Evolutionary conservation across 2,888 invertebrate species (phyloP), one percentile per base, ranked within the genome.

Genomic region (Allolobophora icterica): DNA sequence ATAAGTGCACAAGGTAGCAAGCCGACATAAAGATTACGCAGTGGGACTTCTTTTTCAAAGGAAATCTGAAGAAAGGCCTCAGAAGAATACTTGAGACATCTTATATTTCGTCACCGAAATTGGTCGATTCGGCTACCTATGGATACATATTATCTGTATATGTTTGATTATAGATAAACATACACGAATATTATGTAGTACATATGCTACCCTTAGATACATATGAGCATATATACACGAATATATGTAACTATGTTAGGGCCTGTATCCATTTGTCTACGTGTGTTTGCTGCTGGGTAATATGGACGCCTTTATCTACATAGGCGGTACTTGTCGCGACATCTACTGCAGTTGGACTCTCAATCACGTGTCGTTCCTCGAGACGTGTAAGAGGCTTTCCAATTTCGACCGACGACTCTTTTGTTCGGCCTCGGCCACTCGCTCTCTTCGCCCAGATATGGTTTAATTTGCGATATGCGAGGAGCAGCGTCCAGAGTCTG

Each of bases 351-450:
- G 35, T 34, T 24, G 24, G 35, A n/a, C 38, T 34, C 87, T 24
- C 35, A 34, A 34, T 87, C 34, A 35, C 38, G 87, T 0, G 35
- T 87, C 71, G 2, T n/a, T 19, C n/a, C 45, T n/a, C 30, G 71
- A 71, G 30, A 71, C 71, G 71, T 71, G 30, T 71, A 71, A 71
- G 71, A n/a, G 71, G 71, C 8, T 71, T 71, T 71, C 71, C 71
- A 71, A 71, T 71, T 71, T 71, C 71, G 71, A n/a, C 71, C 71
- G 71, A 71, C 30, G 71, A 71, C 71, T 71, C 71, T 71, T 71
- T n/a, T 71, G 71, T 71, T 71, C n/a, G 71, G 71, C 1, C 71
- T 71, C 71, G 71, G 71, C n/a, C 30, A 4, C 30, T 30, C 71
- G 15, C 71, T 1, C 30, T n/a, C 71, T 71, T n/a, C n/a, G 71